A percentile compares a stretch with the other conserved stretches of the same genome.
phyloP scores from a whole-genome alignment of 2,113 vertebrate species.

The Calidris pugnax region DNA sequence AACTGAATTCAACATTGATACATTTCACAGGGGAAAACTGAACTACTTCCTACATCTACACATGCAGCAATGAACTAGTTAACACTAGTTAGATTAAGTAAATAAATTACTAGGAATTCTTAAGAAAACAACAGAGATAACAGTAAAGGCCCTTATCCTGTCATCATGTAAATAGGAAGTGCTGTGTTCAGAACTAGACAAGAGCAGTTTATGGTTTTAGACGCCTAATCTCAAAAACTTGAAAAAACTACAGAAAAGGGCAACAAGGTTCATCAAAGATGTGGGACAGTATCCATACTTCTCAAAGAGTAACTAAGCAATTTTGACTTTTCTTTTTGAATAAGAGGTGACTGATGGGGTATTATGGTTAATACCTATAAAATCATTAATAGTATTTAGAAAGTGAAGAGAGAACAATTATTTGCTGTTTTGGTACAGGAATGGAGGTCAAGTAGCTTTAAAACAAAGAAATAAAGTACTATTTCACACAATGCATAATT shows the following conservation, averaged over 20 bases:
- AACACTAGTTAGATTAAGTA: neutral
- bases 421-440: neutral
- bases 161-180: neutral
- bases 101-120: neutral
- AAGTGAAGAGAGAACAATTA: neutral
- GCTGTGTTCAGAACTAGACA: neutral
- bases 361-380: neutral
- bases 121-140: neutral
- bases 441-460: neutral
- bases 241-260: neutral
- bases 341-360: neutral
- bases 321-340: neutral
- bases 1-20: neutral
- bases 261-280: neutral
- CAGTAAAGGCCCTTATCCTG: neutral
- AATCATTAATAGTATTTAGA: neutral
- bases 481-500: neutral
- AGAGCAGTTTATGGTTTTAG: neutral
- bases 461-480: neutral
- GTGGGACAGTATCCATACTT: neutral
- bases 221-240: neutral
- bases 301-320: neutral
- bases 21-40: neutral
- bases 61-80: neutral
- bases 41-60: neutral